Base-by-base conservation (phyloP, 2,113 vertebrate genomes). In the Colius striatus region DNA sequence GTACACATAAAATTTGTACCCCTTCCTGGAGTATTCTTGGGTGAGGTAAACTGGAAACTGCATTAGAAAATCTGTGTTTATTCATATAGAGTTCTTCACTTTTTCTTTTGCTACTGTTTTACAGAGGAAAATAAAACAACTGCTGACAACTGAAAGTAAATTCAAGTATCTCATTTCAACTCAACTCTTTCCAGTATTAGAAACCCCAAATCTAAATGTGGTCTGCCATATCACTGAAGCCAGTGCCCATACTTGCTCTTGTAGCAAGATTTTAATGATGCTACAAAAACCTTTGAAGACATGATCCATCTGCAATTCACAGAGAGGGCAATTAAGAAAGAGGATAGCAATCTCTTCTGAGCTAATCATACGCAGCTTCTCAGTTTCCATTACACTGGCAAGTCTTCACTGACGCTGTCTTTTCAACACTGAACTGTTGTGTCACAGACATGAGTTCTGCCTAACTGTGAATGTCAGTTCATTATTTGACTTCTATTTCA, bases 281-380 rank as follows among this genome's bases (percentile, higher is more conserved):
- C 3, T 48, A 81, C 25, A 71, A 74, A 89, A 88, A 93, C 43
- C 50, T 75, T 30, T 36, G 77, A 84, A 89, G 76, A 53, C 81
- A 50, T 20, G 45, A 84, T 81, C 76, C 48, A 78, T 53, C n/a
- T 75, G 38, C 53, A 78, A 36, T 89, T 81, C 50, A 81, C 65
- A 72, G 20, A 84, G 29, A 86, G 25, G 17, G 53, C 51, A 94
- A 87, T 68, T 94, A 87, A 93, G 61, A 90, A 29, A 91, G 95
- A 65, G 45, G n/a, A 75, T 29, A 57, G 57, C 10, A 81, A 84
- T 89, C 60, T 94, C 70, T 71, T 81, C 57, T 36, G 14, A 67
- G 53, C 27, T 90, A 92, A 86, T 94, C 61, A 91, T 43, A 91
- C 58, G 11, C 74, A 92, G 2, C 15, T 87, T 81, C 73, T 68